Evolutionary conservation across 1,140 invertebrate genomes (phyloP).

Genomic region (Muscidifurax raptorellus): DNA sequence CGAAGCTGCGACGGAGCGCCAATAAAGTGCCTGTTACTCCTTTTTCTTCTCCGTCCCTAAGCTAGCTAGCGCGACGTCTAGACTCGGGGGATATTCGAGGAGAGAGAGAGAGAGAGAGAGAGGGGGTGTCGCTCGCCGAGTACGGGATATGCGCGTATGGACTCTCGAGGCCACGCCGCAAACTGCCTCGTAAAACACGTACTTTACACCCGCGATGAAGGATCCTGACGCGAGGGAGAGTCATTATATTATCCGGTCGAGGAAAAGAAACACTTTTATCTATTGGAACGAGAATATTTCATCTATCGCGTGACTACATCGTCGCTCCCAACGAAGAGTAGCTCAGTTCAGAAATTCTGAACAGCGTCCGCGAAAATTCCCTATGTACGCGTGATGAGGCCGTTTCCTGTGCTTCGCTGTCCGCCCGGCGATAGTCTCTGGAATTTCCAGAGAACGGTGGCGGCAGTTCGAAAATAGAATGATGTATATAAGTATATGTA

Average conservation of each 20-base stretch:
- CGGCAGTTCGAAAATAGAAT: not conserved
- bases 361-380: not conserved
- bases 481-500: too few species aligned
- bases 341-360: too few species aligned
- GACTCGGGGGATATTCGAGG: not conserved
- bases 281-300: too few species aligned
- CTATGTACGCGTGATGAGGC: not conserved
- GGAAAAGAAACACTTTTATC: too few species aligned
- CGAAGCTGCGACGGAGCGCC: not conserved
- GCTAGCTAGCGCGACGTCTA: not conserved
- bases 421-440: slow-evolving; percentile 8
- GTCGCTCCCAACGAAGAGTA: too few species aligned
- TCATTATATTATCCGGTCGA: too few species aligned
- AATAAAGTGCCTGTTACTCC: not conserved
- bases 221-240: not conserved
- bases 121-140: not conserved
- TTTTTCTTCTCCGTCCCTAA: not conserved
- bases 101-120: not conserved
- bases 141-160: too few species aligned
- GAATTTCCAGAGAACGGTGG: slow-evolving; percentile 25
- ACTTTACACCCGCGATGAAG: slow-evolving; percentile 16
- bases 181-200: slow-evolving; percentile 20
- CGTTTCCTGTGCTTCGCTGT: slow-evolving; percentile 23
- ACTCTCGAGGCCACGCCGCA: not conserved
- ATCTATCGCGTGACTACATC: too few species aligned